A percentile compares a stretch with the other conserved stretches of the same genome.
Evolutionary conservation across 2,113 vertebrate genomes (phyloP).

Genomic region (Laterallus jamaicensis): DNA sequence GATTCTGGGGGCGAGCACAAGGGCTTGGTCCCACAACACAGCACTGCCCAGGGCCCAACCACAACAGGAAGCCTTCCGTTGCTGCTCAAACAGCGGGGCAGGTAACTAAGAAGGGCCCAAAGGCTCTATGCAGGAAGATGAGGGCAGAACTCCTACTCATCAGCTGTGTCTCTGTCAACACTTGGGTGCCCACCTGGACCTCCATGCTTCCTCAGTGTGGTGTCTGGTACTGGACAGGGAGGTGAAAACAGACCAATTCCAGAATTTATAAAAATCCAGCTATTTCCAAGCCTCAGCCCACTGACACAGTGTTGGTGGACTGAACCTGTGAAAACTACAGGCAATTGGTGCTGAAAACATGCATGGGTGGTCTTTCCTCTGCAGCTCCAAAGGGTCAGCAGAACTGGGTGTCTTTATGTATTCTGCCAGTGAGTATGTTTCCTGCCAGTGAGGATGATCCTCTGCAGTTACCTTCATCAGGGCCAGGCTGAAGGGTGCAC

Average conservation of each 20-base stretch:
- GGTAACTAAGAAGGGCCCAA: background rate
- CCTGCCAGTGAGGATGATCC: background rate
- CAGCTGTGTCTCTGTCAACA: background rate
- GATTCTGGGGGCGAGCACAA: background rate
- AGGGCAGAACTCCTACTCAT: background rate
- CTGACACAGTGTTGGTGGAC: background rate
- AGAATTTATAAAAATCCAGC: background rate
- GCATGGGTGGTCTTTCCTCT: background rate
- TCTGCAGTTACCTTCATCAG: background rate
- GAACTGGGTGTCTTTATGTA: fast-evolving
- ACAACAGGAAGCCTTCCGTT: background rate
- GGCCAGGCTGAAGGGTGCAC: background rate
- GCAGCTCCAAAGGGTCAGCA: background rate
- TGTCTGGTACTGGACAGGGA: background rate
- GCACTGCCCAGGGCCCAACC: background rate
- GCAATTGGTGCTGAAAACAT: background rate
- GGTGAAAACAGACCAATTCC: background rate
- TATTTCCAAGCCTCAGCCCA: background rate
- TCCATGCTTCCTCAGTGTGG: background rate
- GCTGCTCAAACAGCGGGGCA: background rate
- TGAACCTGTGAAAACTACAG: background rate
- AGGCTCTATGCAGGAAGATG: background rate
- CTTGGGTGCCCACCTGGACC: background rate
- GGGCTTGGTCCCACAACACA: fast-evolving
- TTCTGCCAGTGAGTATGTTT: background rate